Base-by-base conservation (phyloP, 2,113 vertebrate species). In the Octodon degus region DNA sequence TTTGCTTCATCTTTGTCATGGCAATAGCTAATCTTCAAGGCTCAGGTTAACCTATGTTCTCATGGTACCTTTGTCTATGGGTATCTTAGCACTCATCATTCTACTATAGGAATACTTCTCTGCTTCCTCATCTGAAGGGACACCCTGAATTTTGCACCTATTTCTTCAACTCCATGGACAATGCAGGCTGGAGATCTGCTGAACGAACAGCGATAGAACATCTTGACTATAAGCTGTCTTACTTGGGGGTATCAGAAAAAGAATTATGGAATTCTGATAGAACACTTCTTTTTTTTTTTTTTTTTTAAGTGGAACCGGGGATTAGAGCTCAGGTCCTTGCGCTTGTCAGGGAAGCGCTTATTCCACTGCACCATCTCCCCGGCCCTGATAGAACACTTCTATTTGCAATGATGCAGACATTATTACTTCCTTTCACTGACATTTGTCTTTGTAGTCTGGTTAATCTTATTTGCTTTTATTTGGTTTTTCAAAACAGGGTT, bases 391-490 rank as follows among this genome's bases (percentile, higher is more conserved):
- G 16, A 47, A 80, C 47, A 96, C 27, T 89, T 94, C 24, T 86
- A 82, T 83, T 89, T 76, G 79, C 19, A 72, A 90, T 87, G 76
- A 93, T 70, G 92, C 63, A 95, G 70, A 93, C 43, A 72, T 74
- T 63, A 86, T 74, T 87, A 76, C 58, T 74, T 72, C 55, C 22
- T 68, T 79, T 72, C 5, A 40, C 8, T 92, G 84, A 50, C 50
- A 70, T 60, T 96, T 86, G 88, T 58, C 79, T 91, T 95, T 92
- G 40, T 34, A 82, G 22, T 90, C 60, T 87, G 88, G 25, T 85
- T 92, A 87, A 92, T 86, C 27, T 27, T 91, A 95, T 72, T 90
- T 96, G 30, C 30, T 83, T 76, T 76, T 37, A 3, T 72, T 70
- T 76, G 22, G 37, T 43, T 76, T 76, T 43, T 6, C 25, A 40